A percentile compares a stretch with the other conserved stretches of the same genome.
Evolutionary conservation across 2,888 invertebrate species (phyloP).

Genomic region (Epicampocera succincta): DNA sequence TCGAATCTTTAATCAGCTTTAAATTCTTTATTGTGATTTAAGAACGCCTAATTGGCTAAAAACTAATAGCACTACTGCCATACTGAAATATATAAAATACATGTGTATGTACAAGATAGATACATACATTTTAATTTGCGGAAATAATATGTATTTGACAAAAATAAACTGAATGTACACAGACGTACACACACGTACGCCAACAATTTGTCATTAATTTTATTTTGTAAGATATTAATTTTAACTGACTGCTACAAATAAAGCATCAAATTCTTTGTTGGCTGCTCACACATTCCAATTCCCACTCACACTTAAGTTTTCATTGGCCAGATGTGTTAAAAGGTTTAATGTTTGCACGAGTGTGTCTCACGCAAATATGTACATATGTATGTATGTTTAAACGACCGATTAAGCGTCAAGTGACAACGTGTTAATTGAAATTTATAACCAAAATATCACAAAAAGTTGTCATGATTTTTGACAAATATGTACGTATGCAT

Average conservation of each 20-base stretch:
- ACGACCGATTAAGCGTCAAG: not conserved
- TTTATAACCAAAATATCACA: slow-evolving; percentile 20
- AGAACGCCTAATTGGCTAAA: too few relatives aligned
- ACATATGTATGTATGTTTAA: too few relatives aligned
- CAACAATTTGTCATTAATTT: slow-evolving; percentile 19
- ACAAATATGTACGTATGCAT: too few relatives aligned
- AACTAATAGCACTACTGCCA: not conserved
- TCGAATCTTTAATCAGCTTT: too few relatives aligned
- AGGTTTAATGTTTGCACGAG: not conserved
- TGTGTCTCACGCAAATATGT: not conserved
- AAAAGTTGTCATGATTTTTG: slow-evolving; percentile 11
- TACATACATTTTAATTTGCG: slow-evolving; percentile 15
- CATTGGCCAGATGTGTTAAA: slow-evolving; percentile 21
- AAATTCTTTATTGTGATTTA: too few relatives aligned
- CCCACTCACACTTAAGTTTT: not conserved
- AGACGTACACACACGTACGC: too few relatives aligned
- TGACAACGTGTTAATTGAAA: slow-evolving; percentile 29
- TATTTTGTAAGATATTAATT: not conserved
- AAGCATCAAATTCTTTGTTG: slow-evolving; percentile 30
- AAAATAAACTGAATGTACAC: slow-evolving; percentile 1
- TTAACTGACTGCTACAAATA: slow-evolving; percentile 4
- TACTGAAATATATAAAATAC: slow-evolving; percentile 8
- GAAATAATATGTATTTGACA: slow-evolving; percentile 33
- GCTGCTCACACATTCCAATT: slow-evolving; percentile 6
- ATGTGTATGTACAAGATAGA: too few relatives aligned